Evolutionary conservation across 37 sponge, comb jelly and placozoan species (phyloP).

Genomic region (Spongilla lacustris): DNA sequence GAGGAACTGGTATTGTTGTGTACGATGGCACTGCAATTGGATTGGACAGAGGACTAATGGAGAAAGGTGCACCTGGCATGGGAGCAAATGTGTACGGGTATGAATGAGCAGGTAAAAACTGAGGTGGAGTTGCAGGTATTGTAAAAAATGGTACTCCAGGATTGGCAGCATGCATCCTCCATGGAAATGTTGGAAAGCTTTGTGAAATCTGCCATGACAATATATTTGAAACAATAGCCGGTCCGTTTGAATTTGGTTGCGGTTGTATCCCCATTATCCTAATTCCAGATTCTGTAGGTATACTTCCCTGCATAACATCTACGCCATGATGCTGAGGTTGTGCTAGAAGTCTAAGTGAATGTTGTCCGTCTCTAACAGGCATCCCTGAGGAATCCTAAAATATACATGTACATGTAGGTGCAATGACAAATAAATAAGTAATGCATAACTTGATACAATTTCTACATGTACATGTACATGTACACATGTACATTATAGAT

Average conservation of each 20-base stretch:
- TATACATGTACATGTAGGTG: no score
- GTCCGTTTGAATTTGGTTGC: constrained; percentile 5
- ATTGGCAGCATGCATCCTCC: constrained; percentile 46
- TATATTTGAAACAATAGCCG: constrained; percentile 27
- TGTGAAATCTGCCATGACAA: constrained; percentile 73
- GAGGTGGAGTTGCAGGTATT: constrained; percentile 73
- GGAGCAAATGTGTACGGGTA: constrained; percentile 85
- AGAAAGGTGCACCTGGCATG: constrained; percentile 47
- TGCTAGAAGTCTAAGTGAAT: neutral
- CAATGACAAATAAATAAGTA: no score
- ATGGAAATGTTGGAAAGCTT: constrained; percentile 58
- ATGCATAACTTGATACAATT: neutral
- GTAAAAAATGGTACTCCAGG: constrained; percentile 74
- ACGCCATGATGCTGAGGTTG: neutral
- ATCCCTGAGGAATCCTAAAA: neutral
- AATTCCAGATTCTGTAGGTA: neutral
- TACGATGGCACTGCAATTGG: constrained; percentile 39
- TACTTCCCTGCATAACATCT: neutral
- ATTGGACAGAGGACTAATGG: constrained; percentile 48
- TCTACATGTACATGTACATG: neutral
- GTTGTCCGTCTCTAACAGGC: neutral
- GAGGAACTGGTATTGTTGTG: constrained; percentile 34
- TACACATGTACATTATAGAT: no score
- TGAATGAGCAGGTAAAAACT: constrained; percentile 66
- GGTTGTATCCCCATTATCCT: neutral